Evolutionary conservation across 2,888 invertebrate species (phyloP), one percentile per base, ranked within the genome.

Genomic region (Carpatolechia fugitivella): DNA sequence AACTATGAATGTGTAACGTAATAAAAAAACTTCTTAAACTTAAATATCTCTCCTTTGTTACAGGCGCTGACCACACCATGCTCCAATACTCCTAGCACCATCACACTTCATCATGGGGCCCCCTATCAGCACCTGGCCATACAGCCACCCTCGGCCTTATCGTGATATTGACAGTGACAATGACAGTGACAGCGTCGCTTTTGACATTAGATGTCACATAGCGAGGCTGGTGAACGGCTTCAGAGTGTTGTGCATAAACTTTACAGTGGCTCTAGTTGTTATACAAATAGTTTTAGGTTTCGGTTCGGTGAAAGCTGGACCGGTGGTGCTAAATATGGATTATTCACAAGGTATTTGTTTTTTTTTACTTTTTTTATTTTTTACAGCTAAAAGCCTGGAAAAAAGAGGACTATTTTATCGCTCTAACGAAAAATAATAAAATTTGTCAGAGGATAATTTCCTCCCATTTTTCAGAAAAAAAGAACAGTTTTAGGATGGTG

Each of bases 291-390:
- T 85, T 50, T 65, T 84, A 52, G 78, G 70, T 70, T 67, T 79
- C 48, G 77, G 73, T 57, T 71, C 66, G 18, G 89, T 81, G 11
- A 66, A 65, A 18, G 89, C 85, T 0, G 85, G 86, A 0, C 89
- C 89, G 1, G 87, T 90, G 35, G 64, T 87, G 59, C 63, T 89
- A 11, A 86, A 80, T 62, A 65, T 88, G 84, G 84, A 86, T 68
- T 86, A 89, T 73, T 74, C 82, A 56, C 89, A 88, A 81, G 89
- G 89, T 90, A 72, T 76, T 88, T 90, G 72, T 76, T 63, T 46
- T 24, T 38, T 6, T 44, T 46, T 53, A 38, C 33, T 30, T 24
- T 56, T 56, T 48, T 20, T 14, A 24, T 30, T 44, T 14, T 41
- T 41, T 49, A 29, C 38, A 30, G 13, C 13, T 5, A 36, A n/a